phyloP scores from a whole-genome alignment of 2,888 invertebrate species.

The Acronicta alni region DNA sequence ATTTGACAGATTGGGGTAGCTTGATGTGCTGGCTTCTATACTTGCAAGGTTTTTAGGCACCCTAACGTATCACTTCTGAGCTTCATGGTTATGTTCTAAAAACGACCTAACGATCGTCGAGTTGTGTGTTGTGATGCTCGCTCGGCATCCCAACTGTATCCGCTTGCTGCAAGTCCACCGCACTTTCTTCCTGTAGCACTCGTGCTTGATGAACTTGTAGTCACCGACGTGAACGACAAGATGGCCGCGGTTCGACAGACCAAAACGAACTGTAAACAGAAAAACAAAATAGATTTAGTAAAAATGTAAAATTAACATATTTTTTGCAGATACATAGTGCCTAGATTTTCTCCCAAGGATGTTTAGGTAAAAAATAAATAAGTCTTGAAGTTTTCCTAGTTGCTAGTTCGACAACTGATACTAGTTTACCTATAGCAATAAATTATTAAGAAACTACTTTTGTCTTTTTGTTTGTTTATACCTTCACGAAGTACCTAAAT shows the following conservation, averaged over 20 bases:
- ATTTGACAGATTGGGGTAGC: too few relatives aligned
- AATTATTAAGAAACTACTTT: neutral
- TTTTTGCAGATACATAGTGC: neutral
- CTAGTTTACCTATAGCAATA: neutral
- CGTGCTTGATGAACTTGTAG: slow-evolving; percentile 83
- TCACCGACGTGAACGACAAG: slow-evolving; percentile 74
- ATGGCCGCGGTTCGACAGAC: slow-evolving; percentile 78
- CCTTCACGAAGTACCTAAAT: neutral
- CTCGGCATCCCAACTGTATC: slow-evolving; percentile 75
- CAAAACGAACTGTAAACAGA: slow-evolving; percentile 75
- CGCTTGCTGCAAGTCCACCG: slow-evolving; percentile 83
- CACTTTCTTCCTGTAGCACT: slow-evolving; percentile 77
- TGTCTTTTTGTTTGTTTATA: neutral
- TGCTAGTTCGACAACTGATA: too few relatives aligned
- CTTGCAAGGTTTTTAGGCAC: neutral
- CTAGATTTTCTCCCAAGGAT: neutral
- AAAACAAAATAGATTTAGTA: slow-evolving; percentile 22
- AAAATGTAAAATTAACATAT: neutral
- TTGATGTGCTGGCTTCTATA: too few relatives aligned
- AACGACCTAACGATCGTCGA: slow-evolving; percentile 73
- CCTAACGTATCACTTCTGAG: slow-evolving; percentile 27
- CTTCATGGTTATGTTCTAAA: slow-evolving; percentile 75
- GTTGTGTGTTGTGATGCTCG: slow-evolving; percentile 76
- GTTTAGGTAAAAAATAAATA: too few relatives aligned
- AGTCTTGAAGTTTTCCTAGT: too few relatives aligned